These are phyloP conservation scores for Cephus spinipes DNA, from an alignment of 2,888 invertebrate genomes.

Conservation along the genomic window DNA sequence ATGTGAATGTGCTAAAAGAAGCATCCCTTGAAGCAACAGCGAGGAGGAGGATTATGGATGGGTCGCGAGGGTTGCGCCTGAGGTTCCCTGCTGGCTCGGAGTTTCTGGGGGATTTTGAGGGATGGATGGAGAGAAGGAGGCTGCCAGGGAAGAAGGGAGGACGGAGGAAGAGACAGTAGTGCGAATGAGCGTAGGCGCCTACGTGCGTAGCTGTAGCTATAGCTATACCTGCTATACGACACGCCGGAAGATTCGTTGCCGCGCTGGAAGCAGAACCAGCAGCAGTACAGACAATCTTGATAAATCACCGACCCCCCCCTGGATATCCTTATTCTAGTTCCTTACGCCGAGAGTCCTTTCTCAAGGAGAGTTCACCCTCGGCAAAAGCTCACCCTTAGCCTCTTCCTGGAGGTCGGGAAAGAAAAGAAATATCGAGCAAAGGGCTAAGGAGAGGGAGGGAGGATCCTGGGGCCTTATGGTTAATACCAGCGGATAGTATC, in stretches of 20 bases:
- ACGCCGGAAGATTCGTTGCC: background rate
- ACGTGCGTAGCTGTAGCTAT: no score
- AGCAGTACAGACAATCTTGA: slow-evolving; percentile 31
- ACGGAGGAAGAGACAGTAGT: slow-evolving; percentile 13
- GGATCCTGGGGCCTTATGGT: background rate
- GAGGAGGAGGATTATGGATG: background rate
- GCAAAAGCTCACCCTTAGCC: background rate
- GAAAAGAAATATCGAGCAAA: background rate
- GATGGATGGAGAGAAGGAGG: background rate
- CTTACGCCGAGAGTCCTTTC: background rate
- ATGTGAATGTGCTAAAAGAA: background rate
- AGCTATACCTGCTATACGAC: background rate
- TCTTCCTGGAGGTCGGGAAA: background rate
- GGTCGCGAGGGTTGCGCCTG: background rate
- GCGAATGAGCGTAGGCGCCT: background rate
- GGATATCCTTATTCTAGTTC: background rate
- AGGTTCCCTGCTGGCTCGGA: background rate
- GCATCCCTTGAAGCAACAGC: background rate
- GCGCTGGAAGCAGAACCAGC: slow-evolving; percentile 19
- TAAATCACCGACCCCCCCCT: slow-evolving; percentile 25
- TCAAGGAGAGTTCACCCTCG: background rate
- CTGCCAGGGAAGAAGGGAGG: slow-evolving; percentile 5
- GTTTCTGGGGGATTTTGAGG: background rate
- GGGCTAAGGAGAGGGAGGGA: background rate
- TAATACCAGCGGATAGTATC: slow-evolving; percentile 14